Percentiles rank a stretch among this genome's conserved stretches.
Conservation (phyloP, 1,140 invertebrate genomes). For the Listronotus bonariensis region DNA sequence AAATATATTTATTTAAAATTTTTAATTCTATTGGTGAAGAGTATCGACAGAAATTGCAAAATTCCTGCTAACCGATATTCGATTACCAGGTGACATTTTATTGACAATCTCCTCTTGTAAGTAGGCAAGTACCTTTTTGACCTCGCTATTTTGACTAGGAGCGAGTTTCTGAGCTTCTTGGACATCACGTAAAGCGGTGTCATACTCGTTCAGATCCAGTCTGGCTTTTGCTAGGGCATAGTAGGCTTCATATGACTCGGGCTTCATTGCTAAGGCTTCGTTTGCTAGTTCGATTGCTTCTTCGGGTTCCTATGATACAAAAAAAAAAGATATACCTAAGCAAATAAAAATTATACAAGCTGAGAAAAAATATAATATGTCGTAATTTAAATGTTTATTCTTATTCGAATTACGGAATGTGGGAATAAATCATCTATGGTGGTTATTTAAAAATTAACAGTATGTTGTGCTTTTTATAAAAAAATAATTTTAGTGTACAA, state of each 20-base stretch:
- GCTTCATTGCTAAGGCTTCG: slow-evolving; percentile 79
- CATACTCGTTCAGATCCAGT: slow-evolving; percentile 68
- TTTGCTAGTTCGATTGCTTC: slow-evolving; percentile 87
- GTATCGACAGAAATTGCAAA: slow-evolving; percentile 55
- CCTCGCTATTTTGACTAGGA: slow-evolving; percentile 68
- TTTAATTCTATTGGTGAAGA: slow-evolving; percentile 43
- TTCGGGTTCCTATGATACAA: slow-evolving; percentile 66
- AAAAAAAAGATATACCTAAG: no score
- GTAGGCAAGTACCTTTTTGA: slow-evolving; percentile 67
- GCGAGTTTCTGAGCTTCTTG: slow-evolving; percentile 70
- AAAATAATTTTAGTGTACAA: no score
- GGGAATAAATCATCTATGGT: no score
- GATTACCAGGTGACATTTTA: slow-evolving; percentile 48
- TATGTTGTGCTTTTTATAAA: no score
- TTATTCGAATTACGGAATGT: no score
- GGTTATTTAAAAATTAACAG: no score
- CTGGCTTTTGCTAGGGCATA: slow-evolving; percentile 88
- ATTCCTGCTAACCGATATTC: slow-evolving; percentile 53
- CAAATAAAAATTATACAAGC: no score
- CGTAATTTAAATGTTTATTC: no score
- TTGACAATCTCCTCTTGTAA: slow-evolving; percentile 68
- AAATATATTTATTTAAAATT: no score
- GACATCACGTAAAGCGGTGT: slow-evolving; percentile 69
- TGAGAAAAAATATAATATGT: no score
- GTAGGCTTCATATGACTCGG: slow-evolving; percentile 89